phyloP scores from a whole-genome alignment of 2,888 invertebrate genomes.

The Patella depressa region DNA sequence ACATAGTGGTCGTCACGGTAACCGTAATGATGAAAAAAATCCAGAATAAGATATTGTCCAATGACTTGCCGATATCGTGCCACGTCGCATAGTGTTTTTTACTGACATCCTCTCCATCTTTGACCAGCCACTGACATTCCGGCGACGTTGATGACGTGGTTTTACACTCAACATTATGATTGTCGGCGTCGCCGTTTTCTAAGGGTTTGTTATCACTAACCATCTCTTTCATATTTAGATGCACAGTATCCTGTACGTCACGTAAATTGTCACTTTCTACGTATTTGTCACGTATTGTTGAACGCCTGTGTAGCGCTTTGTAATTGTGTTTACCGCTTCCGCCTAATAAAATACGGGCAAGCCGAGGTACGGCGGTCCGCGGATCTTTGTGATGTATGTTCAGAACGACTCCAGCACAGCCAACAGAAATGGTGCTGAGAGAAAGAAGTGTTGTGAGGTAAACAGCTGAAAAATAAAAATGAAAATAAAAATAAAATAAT shows the following conservation, averaged over 20 bases:
- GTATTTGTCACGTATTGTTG: slow-evolving; percentile 18
- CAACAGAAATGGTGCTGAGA: slow-evolving; percentile 49
- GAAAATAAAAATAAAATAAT: too few species aligned
- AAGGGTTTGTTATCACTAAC: slow-evolving; percentile 6
- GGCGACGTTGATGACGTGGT: slow-evolving; percentile 5
- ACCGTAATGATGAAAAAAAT: slow-evolving; percentile 44
- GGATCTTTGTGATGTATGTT: slow-evolving; percentile 49
- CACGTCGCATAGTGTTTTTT: slow-evolving; percentile 31
- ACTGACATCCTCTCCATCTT: neutral
- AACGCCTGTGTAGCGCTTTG: slow-evolving; percentile 1
- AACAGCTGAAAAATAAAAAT: slow-evolving; percentile 40
- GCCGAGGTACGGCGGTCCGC: slow-evolving; percentile 32
- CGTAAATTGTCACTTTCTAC: slow-evolving; percentile 12
- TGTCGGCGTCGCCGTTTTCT: slow-evolving; percentile 4
- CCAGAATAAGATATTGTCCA: slow-evolving; percentile 47
- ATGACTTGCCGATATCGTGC: slow-evolving; percentile 45
- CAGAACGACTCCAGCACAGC: slow-evolving; percentile 49
- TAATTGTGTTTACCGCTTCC: slow-evolving; percentile 21
- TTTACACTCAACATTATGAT: slow-evolving; percentile 6
- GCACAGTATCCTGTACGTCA: neutral
- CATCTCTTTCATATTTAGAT: slow-evolving; percentile 2
- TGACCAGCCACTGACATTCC: slow-evolving; percentile 12
- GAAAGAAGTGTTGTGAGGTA: slow-evolving; percentile 49
- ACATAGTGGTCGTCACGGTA: slow-evolving; percentile 36
- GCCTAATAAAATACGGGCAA: neutral